These are phyloP conservation scores for Cotesia vestalis DNA, from an alignment of 1,140 invertebrate genomes.

Conservation along the genomic window DNA sequence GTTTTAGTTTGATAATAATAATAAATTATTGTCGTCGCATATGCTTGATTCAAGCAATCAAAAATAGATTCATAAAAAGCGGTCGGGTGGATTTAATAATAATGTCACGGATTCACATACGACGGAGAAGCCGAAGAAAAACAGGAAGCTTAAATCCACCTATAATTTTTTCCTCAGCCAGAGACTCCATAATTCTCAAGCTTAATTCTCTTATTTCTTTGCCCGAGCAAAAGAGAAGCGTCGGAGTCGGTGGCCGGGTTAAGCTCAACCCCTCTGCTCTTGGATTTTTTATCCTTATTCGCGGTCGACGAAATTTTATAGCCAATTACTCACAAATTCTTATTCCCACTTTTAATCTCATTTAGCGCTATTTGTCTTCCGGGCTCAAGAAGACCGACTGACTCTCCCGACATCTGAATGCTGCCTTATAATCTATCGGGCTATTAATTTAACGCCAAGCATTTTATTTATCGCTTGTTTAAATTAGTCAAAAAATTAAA, in stretches of 20 bases:
- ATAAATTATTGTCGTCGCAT: no score
- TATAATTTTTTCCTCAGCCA: background rate
- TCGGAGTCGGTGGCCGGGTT: no score
- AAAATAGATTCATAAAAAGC: background rate
- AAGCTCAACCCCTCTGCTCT: no score
- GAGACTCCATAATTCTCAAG: background rate
- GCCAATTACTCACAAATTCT: conserved; percentile 9
- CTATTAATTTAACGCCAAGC: no score
- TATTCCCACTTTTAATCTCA: conserved; percentile 4
- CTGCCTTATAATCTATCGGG: no score
- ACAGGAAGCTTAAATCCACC: no score
- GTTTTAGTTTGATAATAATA: background rate
- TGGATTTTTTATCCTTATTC: background rate
- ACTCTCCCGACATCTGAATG: background rate
- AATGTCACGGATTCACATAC: conserved; percentile 23
- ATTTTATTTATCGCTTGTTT: no score
- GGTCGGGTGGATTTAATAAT: conserved; percentile 35
- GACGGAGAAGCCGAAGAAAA: background rate
- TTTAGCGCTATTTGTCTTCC: conserved; percentile 4
- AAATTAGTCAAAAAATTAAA: conserved; percentile 10
- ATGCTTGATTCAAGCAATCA: no score
- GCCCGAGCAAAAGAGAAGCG: background rate
- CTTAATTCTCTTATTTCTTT: background rate
- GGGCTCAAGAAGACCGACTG: background rate
- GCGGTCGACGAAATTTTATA: conserved; percentile 16